Conservation (phyloP, 64 coral and sea anemone species). For the Montipora cactus region DNA sequence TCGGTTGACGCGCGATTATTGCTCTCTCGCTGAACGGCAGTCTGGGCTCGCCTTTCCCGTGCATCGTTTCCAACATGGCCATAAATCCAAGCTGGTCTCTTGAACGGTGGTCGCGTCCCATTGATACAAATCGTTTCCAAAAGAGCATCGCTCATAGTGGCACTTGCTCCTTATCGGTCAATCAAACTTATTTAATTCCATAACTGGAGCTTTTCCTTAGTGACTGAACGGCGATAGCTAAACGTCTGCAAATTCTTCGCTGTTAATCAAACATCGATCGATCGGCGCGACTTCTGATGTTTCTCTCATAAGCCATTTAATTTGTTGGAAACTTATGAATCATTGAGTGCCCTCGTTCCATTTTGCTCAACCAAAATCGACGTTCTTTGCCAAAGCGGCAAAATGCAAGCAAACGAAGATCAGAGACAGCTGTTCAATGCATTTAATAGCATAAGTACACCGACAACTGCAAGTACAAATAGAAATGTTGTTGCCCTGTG, state of each 20-base stretch:
- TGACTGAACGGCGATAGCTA: too few species aligned
- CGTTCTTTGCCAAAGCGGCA: too few species aligned
- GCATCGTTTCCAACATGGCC: constrained; percentile 49
- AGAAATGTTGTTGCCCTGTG: not conserved
- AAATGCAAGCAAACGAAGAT: too few species aligned
- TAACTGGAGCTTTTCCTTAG: not conserved
- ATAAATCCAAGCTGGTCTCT: constrained; percentile 63
- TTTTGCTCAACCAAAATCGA: too few species aligned
- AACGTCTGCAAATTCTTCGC: too few species aligned
- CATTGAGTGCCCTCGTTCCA: too few species aligned
- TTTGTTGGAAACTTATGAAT: too few species aligned
- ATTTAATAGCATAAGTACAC: too few species aligned
- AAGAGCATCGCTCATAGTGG: constrained; percentile 43
- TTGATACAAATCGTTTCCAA: constrained; percentile 64
- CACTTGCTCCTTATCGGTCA: not conserved
- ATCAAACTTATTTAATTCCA: not conserved
- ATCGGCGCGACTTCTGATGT: too few species aligned
- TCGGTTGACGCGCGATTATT: not conserved
- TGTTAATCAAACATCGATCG: not conserved
- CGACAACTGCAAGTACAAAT: too few species aligned
- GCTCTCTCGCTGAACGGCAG: constrained; percentile 6
- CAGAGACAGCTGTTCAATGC: too few species aligned
- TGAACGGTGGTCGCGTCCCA: constrained; percentile 63
- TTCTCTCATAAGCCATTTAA: too few species aligned
- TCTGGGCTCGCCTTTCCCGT: constrained; percentile 29